Evolutionary conservation across 2,113 vertebrate species (phyloP), one percentile per base, ranked within the genome.

Genomic region (Atrichornis clamosus): DNA sequence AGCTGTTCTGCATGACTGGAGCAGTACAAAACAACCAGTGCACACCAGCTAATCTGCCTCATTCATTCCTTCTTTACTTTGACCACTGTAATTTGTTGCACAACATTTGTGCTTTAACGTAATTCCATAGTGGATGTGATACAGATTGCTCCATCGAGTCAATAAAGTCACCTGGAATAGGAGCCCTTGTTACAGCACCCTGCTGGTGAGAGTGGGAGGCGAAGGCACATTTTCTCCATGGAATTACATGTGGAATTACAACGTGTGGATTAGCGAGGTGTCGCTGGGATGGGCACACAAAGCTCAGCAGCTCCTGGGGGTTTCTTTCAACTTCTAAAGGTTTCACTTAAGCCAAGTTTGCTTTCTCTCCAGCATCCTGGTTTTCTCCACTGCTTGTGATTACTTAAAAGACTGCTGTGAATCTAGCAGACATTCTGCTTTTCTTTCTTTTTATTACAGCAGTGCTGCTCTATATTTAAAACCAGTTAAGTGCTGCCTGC

Each of bases 11-110:
- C 75, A 73, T 77, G 89, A 68, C 82, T 70, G 69, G 47, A 88
- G 60, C 23, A 75, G 60, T 5, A 90, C 59, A 90, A 90, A 93
- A 85, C 87, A 91, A 84, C 46, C 9, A 5, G 55, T 2, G 5
- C 75, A 28, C 22, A 73, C 63, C 65, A 83, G 55, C 67, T 83
- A 80, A 95, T 92, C 92, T 86, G 60, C 33, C 60, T 88, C 64
- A 35, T 86, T 90, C 70, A 50, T 74, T 83, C 35, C 30, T 42
- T 74, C 37, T 86, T 95, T 82, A 65, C 76, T 97, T 73, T 94
- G 85, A 93, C 82, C 64, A 49, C 56, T 46, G 17, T 55, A 65
- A 96, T 96, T 93, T 88, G 79, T 84, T 94, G 70, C 72, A 63
- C 55, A 90, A 60, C 85, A 63, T 91, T 94, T 80, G 82, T 41